Evolutionary conservation across 2,888 invertebrate species (phyloP).

Genomic region (Tinea pellionella): DNA sequence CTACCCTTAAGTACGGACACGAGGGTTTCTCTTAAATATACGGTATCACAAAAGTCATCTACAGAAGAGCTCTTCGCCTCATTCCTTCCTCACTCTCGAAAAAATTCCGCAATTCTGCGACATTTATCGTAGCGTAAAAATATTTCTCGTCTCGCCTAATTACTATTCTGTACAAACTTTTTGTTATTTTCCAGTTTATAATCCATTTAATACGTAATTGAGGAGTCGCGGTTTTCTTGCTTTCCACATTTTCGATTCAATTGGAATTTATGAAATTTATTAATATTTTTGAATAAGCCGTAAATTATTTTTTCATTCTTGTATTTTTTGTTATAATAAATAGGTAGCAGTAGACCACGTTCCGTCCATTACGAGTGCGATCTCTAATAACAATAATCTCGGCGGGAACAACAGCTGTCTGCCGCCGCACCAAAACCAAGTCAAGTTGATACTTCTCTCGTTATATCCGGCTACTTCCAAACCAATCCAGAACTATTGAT

Average conservation of each 20-base stretch:
- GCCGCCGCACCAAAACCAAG: no score
- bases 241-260: neutral
- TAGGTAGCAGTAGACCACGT: no score
- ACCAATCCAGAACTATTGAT: no score
- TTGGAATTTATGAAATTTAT: neutral
- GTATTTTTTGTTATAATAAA: no score
- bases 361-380: no score
- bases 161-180: neutral
- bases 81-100: neutral
- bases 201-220: neutral
- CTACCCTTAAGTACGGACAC: neutral
- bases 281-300: neutral
- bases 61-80: neutral
- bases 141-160: neutral
- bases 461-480: no score
- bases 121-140: neutral
- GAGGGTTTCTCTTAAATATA: neutral
- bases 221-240: neutral
- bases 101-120: neutral
- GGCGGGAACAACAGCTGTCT: no score
- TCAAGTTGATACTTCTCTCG: no score
- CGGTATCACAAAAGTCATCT: conserved; percentile 2
- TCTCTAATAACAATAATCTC: no score
- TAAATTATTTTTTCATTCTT: no score
- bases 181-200: neutral